These are phyloP conservation scores for Capitella teleta DNA, from an alignment of 1,140 invertebrate genomes.

Conservation along the genomic window DNA sequence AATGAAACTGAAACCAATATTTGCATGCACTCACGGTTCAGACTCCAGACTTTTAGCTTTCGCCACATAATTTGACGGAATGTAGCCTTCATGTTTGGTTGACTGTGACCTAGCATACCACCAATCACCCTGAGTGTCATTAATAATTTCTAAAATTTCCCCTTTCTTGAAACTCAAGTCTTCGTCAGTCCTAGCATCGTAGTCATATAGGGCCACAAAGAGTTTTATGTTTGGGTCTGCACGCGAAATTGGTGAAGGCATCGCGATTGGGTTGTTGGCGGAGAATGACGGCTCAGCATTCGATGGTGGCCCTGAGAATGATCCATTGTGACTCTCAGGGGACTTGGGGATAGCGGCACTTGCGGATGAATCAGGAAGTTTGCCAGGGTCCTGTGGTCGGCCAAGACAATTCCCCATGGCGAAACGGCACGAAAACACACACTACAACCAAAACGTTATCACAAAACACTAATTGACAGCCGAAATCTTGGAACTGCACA, in stretches of 20 bases:
- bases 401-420: slow-evolving; percentile 8
- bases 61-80: slow-evolving; percentile 98
- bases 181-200: slow-evolving; percentile 96
- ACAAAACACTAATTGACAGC: no score
- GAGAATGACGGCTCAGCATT: slow-evolving; percentile 3
- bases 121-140: slow-evolving; percentile 98
- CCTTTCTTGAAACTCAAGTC: slow-evolving; percentile 97
- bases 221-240: slow-evolving; percentile 46
- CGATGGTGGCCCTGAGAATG: background rate
- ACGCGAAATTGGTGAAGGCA: background rate
- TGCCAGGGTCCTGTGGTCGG: background rate
- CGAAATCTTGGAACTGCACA: no score
- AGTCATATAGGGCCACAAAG: slow-evolving; percentile 96
- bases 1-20: no score
- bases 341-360: background rate
- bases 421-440: no score
- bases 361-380: background rate
- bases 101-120: slow-evolving; percentile 65
- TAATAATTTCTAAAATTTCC: slow-evolving; percentile 93
- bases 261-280: background rate
- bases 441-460: no score
- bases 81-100: slow-evolving; percentile 69
- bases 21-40: slow-evolving; percentile 74
- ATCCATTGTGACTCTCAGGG: slow-evolving; percentile 5
- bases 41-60: slow-evolving; percentile 98